Base-by-base conservation (phyloP, 64 coral and sea anemone genomes). In the Hydrozoanthus tunicans region DNA sequence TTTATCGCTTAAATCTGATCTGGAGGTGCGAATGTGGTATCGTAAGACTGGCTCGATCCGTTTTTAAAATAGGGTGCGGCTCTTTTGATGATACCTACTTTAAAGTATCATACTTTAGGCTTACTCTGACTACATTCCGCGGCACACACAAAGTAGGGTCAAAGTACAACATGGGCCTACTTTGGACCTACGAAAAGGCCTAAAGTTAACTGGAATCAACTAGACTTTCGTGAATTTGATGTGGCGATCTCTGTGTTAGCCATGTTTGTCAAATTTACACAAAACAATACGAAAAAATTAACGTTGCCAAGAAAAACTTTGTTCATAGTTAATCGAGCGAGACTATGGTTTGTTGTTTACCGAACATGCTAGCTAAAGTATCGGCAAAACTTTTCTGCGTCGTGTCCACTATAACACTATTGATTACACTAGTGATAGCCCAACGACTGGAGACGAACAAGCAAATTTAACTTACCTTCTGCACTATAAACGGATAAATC, bases 251-350 rank as follows among this genome's bases (percentile, higher is more conserved):
- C 32, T 43, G 32, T 43, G 32, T 43, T 43, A 43, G 32, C 32
- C 32, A 43, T 43, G 32, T 43, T 43, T 43, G 67, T 70, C 67
- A 68, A 68, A 0, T 68, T 68, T 68, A 70, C 32, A 43, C 32
- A 43, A 43, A 20, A 20, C 20, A 20, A 20, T 20, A 20, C 20
- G 20, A 43, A 43, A 43, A 43, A 43, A 43, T 43, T 43, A 43
- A 43, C 32, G 32, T 43, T 43, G 32, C 32, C 32, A 43, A 70
- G 67, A 70, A 70, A 70, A 70, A 70, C 67, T 70, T 70, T n/a
- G 14, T 70, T 70, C 67, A 70, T 70, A 70, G 67, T 70, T 70
- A 70, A 70, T 70, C 67, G 67, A 70, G 67, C 67, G 67, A 70
- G 67, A 70, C 15, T 70, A 70, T n/a, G 67, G 67, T 70, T 70